phyloP scores from a whole-genome alignment of 2,113 vertebrate species.

The Psilopogon haemacephalus region DNA sequence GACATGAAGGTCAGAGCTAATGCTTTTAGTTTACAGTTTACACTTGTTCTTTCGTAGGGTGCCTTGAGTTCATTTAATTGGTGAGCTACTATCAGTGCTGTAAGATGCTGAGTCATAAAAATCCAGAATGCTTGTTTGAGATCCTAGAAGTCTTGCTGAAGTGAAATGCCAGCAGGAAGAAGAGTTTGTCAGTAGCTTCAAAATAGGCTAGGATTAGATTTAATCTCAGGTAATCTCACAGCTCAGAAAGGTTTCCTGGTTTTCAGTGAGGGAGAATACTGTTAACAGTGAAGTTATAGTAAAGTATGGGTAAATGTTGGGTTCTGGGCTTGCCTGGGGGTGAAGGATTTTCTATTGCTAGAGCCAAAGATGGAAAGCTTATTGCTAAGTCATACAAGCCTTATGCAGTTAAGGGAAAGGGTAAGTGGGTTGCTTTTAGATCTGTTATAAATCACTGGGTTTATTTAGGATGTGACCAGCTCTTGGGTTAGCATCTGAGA shows the following conservation, averaged over 20 bases:
- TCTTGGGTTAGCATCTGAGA: not conserved
- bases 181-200: not conserved
- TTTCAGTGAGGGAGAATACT: not conserved
- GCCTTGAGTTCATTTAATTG: not conserved
- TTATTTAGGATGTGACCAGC: not conserved
- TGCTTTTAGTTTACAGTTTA: not conserved
- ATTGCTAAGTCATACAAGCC: not conserved
- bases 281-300: slow-evolving; percentile 16
- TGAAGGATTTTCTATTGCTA: not conserved
- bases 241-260: slow-evolving; percentile 18
- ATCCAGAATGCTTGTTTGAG: not conserved
- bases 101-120: not conserved
- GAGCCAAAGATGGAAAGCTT: not conserved
- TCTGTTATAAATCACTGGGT: not conserved
- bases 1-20: not conserved
- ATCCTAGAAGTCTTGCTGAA: not conserved
- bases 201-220: not conserved
- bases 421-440: not conserved
- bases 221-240: slow-evolving; percentile 35
- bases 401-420: not conserved
- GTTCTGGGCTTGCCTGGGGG: not conserved
- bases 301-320: not conserved
- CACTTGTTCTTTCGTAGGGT: not conserved
- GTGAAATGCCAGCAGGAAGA: not conserved
- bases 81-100: not conserved